A percentile compares a stretch with the other conserved stretches of the same genome.
phyloP scores from a whole-genome alignment of 2,797 vertebrate genomes.

The Sitta carolinensis region DNA sequence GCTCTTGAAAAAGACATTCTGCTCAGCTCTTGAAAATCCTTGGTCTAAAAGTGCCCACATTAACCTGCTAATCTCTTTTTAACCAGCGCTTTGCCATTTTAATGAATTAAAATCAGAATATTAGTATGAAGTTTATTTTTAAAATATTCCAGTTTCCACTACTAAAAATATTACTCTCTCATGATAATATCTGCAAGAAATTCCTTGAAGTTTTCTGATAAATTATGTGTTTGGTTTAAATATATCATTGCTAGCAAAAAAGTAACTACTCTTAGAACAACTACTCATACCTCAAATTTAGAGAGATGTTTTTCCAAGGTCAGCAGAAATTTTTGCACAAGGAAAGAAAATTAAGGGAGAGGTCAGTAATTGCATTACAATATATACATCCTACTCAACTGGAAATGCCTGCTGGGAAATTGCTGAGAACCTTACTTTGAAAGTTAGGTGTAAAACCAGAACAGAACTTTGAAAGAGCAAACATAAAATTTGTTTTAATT shows the following conservation, averaged over 20 bases:
- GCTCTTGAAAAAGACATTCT: not conserved
- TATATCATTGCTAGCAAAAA: not conserved
- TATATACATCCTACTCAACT: not conserved
- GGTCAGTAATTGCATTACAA: not conserved
- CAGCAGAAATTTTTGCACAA: not conserved
- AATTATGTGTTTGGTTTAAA: not conserved
- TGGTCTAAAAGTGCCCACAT: not conserved
- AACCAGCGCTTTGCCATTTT: not conserved
- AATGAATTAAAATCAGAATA: not conserved
- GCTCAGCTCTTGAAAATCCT: not conserved
- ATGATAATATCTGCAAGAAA: not conserved
- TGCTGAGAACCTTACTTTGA: not conserved
- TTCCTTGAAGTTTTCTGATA: conserved; percentile 25
- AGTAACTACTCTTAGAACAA: not conserved
- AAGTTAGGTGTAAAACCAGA: not conserved
- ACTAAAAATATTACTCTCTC: not conserved
- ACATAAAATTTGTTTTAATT: not conserved
- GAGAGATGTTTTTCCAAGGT: conserved; percentile 10
- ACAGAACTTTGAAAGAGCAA: not conserved
- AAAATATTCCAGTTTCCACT: conserved; percentile 16
- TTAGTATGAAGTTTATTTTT: not conserved
- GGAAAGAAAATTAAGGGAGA: conserved; percentile 16
- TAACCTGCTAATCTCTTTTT: not conserved
- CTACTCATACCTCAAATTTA: not conserved
- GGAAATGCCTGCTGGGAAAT: not conserved